These are phyloP conservation scores for Danio kyathit DNA, from an alignment of 2,797 vertebrate species.

Conservation along the genomic window DNA sequence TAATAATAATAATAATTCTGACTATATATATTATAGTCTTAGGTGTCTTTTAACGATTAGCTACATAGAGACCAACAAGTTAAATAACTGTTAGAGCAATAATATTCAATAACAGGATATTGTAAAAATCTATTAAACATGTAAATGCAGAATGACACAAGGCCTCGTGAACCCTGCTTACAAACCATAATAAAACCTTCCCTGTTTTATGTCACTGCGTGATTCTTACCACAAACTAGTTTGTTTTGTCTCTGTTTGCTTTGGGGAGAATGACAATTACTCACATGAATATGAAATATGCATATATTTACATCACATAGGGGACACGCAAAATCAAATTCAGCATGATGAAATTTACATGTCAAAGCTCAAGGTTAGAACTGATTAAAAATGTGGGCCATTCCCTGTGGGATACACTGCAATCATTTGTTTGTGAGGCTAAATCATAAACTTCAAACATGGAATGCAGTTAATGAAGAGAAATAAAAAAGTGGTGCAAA, in stretches of 20 bases:
- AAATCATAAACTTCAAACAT: conserved; percentile 77
- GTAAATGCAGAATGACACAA: conserved; percentile 11
- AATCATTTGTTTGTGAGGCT: conserved; percentile 78
- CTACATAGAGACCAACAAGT: not conserved
- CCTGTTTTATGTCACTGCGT: conserved; percentile 19
- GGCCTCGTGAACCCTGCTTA: not conserved
- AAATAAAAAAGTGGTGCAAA: conserved; percentile 60
- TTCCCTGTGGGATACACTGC: conserved; percentile 69
- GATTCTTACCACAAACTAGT: conserved; percentile 49
- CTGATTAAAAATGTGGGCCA: conserved; percentile 76
- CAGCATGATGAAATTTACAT: conserved; percentile 71
- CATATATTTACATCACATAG: conserved; percentile 68
- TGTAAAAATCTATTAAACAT: conserved; percentile 13
- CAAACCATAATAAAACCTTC: not conserved
- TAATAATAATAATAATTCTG: no score
- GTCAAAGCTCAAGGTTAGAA: conserved; percentile 74
- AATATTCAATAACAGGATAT: not conserved
- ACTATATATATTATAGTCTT: no score
- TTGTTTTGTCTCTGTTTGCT: conserved; percentile 70
- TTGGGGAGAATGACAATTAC: conserved; percentile 69
- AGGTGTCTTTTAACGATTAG: not conserved
- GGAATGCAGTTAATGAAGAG: conserved; percentile 75
- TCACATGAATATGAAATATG: conserved; percentile 73
- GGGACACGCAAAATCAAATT: conserved; percentile 67
- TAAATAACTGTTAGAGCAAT: not conserved